phyloP scores from a whole-genome alignment of 2,888 invertebrate genomes.

The Machimus atricapillus region DNA sequence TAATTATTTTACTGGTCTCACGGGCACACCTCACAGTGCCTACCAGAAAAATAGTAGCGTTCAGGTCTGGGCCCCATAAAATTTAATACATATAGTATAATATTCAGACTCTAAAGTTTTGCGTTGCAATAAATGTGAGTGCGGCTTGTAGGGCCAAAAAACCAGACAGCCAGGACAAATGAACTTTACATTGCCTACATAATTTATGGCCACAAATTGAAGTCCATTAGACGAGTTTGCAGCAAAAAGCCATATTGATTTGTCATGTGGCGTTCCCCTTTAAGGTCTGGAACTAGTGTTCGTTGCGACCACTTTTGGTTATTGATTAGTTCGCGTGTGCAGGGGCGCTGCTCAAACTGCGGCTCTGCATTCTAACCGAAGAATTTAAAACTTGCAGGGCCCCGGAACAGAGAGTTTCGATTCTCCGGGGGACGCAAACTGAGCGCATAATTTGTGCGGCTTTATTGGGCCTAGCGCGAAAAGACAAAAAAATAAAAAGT shows the following conservation, averaged over 20 bases:
- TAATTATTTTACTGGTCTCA: neutral
- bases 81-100: neutral
- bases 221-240: conserved; percentile 2
- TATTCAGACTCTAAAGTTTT: neutral
- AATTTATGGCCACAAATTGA: conserved; percentile 10
- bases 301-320: conserved; percentile 9
- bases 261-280: conserved; percentile 17
- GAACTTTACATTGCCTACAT: conserved; percentile 4
- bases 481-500: neutral
- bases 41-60: too few species aligned
- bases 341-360: neutral
- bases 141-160: neutral
- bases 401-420: neutral
- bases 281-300: neutral
- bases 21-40: neutral
- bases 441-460: neutral
- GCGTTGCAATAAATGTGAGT: neutral
- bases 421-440: neutral
- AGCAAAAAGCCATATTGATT: conserved; percentile 27
- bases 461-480: neutral
- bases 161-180: neutral
- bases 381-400: neutral
- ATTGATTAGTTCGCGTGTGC: conserved; percentile 8
- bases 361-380: neutral
- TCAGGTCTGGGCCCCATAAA: neutral